phyloP scores from a whole-genome alignment of 2,113 vertebrate species.

The Xiphophorus maculatus region DNA sequence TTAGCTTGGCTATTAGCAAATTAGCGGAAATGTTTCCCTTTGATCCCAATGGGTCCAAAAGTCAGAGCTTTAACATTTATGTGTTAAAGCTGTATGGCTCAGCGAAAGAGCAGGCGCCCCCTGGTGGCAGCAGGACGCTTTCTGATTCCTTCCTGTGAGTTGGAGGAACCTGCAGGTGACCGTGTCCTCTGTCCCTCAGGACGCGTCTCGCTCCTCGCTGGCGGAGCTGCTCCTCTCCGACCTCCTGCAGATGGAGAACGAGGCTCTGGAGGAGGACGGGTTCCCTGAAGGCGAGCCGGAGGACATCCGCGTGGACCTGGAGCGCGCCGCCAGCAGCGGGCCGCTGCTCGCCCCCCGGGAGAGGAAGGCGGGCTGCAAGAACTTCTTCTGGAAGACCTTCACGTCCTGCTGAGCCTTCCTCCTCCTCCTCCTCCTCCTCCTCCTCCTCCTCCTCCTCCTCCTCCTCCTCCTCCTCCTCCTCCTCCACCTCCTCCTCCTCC shows the following conservation, averaged over 20 bases:
- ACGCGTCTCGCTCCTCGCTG: conserved; percentile 88
- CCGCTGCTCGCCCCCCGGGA: conserved; percentile 89
- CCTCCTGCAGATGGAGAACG: conserved; percentile 92
- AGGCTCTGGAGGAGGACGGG: conserved; percentile 90
- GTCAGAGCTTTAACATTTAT: too few species aligned
- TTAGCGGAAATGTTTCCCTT: not conserved
- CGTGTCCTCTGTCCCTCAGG: conserved; percentile 70
- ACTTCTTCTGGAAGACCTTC: conserved; percentile 99
- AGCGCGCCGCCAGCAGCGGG: conserved; percentile 70
- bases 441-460: not conserved
- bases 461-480: not conserved
- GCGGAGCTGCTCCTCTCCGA: conserved; percentile 90
- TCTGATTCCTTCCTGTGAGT: too few species aligned
- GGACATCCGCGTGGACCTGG: conserved; percentile 87
- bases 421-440: not conserved
- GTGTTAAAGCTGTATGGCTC: too few species aligned
- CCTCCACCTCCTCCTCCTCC: not conserved
- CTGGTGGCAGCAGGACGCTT: too few species aligned
- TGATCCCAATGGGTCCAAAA: too few species aligned
- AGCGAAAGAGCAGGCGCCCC: not conserved
- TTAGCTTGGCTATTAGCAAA: too few species aligned
- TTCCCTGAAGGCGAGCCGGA: conserved; percentile 81
- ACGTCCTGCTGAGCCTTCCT: conserved; percentile 90
- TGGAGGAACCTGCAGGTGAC: not conserved
- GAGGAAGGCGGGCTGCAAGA: conserved; percentile 98